phyloP scores from a whole-genome alignment of 2,797 vertebrate genomes.

The Pyrocephalus nanus region DNA sequence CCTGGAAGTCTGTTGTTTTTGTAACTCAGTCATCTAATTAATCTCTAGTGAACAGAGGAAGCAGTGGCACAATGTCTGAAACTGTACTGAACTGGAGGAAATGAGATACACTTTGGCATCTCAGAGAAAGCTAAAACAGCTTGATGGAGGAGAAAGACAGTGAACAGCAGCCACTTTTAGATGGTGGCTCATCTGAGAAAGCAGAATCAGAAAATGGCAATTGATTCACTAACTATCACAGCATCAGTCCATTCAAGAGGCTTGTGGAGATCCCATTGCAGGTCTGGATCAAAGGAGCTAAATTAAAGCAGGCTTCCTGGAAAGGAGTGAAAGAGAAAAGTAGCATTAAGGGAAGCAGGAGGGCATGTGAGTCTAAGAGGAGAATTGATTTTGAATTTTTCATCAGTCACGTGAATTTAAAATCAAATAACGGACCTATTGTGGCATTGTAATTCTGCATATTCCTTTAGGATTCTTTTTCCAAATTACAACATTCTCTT shows the following conservation, averaged over 20 bases:
- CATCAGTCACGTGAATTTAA: constrained; percentile 21
- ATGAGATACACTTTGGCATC: background rate
- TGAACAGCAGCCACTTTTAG: background rate
- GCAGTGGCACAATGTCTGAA: background rate
- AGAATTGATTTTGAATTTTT: constrained; percentile 51
- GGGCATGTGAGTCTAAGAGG: background rate
- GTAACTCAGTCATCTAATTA: background rate
- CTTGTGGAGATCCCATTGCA: background rate
- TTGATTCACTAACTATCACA: constrained; percentile 38
- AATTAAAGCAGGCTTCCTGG: constrained; percentile 50
- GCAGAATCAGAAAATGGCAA: constrained; percentile 19
- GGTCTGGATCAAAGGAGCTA: constrained; percentile 27
- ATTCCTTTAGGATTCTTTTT: background rate
- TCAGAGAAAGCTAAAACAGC: background rate
- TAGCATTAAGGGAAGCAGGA: constrained; percentile 25
- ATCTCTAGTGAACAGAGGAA: background rate
- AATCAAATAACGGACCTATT: constrained; percentile 12
- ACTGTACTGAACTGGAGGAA: background rate
- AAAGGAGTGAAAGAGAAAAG: constrained; percentile 10
- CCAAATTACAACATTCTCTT: background rate
- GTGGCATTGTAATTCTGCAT: background rate
- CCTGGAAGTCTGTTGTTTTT: background rate
- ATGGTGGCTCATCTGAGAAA: constrained; percentile 29
- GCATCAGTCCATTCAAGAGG: constrained; percentile 9
- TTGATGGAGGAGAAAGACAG: background rate